Percentiles rank a stretch among this genome's conserved stretches.
Conservation (phyloP, 2,888 invertebrate genomes). For the Frankliniella intonsa region DNA sequence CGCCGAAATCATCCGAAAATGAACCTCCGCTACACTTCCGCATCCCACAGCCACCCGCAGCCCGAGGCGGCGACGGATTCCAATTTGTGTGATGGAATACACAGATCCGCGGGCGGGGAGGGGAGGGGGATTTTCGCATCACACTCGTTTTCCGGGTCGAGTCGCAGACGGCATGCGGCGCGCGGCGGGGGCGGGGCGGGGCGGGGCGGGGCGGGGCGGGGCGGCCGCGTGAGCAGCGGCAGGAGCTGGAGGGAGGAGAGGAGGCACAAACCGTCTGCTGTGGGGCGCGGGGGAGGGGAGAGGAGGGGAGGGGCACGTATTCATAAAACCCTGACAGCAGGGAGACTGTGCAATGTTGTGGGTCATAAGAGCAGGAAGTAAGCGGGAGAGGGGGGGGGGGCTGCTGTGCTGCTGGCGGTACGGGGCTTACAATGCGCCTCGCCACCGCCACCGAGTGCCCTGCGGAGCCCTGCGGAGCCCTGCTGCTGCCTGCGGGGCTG, state of each 20-base stretch:
- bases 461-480: too few species aligned
- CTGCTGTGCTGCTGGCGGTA: neutral
- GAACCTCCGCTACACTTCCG: neutral
- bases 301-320: neutral
- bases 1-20: conserved; percentile 5
- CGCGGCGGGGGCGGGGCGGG: neutral
- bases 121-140: neutral
- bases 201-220: neutral
- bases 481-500: too few species aligned
- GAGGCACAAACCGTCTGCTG: too few species aligned
- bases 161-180: neutral
- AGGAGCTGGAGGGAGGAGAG: too few species aligned
- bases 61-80: conserved; percentile 1
- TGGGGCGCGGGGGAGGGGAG: too few species aligned
- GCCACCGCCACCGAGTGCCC: too few species aligned
- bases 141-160: neutral
- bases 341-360: neutral
- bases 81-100: conserved; percentile 24
- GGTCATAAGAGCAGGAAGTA: too few species aligned
- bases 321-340: neutral
- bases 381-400: neutral
- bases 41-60: neutral
- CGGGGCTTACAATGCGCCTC: too few species aligned
- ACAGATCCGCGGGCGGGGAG: neutral
- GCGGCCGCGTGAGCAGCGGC: neutral